Base-by-base conservation (phyloP, 1,140 invertebrate species). In the Drosophila nigromelanica region DNA sequence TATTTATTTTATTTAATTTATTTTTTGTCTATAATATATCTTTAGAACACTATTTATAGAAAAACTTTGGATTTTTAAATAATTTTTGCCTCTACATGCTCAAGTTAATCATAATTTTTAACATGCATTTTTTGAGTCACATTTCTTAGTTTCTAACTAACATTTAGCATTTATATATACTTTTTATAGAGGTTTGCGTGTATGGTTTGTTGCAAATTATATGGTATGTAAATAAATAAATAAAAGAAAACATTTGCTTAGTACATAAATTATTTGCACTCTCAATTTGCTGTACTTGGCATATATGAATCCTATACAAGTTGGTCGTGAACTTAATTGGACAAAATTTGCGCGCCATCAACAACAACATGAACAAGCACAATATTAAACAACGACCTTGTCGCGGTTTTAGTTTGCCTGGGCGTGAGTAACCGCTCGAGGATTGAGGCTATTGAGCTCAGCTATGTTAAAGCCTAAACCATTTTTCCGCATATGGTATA, bases 361-460 rank as follows among this genome's bases (percentile, higher is more conserved):
- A 45, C 14, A 52, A 15, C 43, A 21, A 14, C 11, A 42, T 15
- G 14, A 40, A 33, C 47, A 56, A 73, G 78, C 63, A 40, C 66
- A 80, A 73, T 58, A 55, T 67, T 55, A 42, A 60, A 21, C 47
- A 14, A 12, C 82, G 82, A 89, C 82, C 82, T 87, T 87, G 82
- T 76, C 64, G 63, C 40, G 63, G 69, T 71, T 75, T 61, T 47
- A 59, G 50, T 50, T 68, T 59, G 15, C 35, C 27, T 27, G 15
- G 61, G 30, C 14, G 59, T 39, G 15, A 51, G 55, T 61, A 64
- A 43, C 75, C 51, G 24, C 27, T 27, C 27, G 60, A 50, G 58
- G 67, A 74, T 14, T 30, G 54, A 24, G 33, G 4, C 42, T 12
- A 15, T 43, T 40, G 21, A 27, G 52, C 14, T 64, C 18, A 48